Evolutionary conservation across 2,888 invertebrate genomes (phyloP).

Genomic region (Platycheirus rosarum): DNA sequence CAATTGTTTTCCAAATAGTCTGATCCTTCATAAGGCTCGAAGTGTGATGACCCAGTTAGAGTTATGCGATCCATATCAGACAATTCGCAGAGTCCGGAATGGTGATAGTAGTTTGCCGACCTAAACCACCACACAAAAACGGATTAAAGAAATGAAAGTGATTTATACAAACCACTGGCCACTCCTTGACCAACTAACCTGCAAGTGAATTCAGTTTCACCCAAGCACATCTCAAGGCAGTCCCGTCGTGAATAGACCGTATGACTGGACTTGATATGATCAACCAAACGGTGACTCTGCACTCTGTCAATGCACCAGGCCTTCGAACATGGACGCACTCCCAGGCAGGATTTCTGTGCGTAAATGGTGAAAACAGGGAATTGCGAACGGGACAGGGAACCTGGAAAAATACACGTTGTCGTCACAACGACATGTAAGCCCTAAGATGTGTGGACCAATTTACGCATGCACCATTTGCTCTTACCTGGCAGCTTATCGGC

Average conservation of each 20-base stretch:
- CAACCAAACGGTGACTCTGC: slow-evolving; percentile 92
- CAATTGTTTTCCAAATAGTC: slow-evolving; percentile 97
- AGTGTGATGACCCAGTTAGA: slow-evolving; percentile 90
- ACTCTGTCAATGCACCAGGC: slow-evolving; percentile 98
- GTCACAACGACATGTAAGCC: slow-evolving; percentile 33
- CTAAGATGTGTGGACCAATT: slow-evolving; percentile 69
- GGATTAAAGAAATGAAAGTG: slow-evolving; percentile 23
- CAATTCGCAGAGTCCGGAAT: slow-evolving; percentile 93
- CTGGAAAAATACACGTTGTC: slow-evolving; percentile 84
- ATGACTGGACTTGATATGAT: slow-evolving; percentile 90
- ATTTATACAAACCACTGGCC: not conserved
- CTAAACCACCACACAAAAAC: slow-evolving; percentile 83
- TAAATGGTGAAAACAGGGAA: slow-evolving; percentile 98
- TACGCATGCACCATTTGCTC: slow-evolving; percentile 79
- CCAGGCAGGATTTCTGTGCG: slow-evolving; percentile 96
- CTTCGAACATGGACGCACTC: slow-evolving; percentile 93
- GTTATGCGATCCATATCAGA: slow-evolving; percentile 97
- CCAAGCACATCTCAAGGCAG: slow-evolving; percentile 94
- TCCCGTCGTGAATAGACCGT: slow-evolving; percentile 91
- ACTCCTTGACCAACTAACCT: slow-evolving; percentile 86
- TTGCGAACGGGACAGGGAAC: slow-evolving; percentile 95
- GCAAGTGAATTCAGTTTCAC: slow-evolving; percentile 95
- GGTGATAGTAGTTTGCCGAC: slow-evolving; percentile 95
- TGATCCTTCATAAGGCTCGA: slow-evolving; percentile 87
- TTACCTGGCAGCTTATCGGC: slow-evolving; percentile 95